These are phyloP conservation scores for Perca fluviatilis DNA, from an alignment of 2,113 vertebrate species.

Conservation along the genomic window DNA sequence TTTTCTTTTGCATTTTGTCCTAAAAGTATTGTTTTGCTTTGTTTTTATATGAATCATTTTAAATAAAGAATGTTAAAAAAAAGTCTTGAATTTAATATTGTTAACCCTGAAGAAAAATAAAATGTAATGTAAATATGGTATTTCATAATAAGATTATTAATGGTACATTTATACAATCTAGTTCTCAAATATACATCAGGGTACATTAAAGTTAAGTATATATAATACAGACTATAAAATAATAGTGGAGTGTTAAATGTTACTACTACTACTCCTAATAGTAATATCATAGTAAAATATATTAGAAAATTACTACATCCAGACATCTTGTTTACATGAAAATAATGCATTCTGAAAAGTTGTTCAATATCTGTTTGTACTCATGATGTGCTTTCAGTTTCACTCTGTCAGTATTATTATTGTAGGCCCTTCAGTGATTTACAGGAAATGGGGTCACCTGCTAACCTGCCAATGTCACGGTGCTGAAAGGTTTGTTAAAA, in stretches of 20 bases:
- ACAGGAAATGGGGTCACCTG: constrained; percentile 33
- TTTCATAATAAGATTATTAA: too few species aligned
- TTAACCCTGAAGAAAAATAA: too few species aligned
- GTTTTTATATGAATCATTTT: too few species aligned
- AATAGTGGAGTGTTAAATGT: neutral
- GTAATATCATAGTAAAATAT: neutral
- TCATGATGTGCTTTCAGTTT: neutral
- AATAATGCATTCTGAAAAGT: neutral
- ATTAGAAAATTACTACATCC: neutral
- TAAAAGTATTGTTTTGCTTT: too few species aligned
- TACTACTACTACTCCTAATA: neutral
- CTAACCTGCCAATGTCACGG: constrained; percentile 38
- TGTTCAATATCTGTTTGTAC: neutral
- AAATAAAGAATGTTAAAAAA: too few species aligned
- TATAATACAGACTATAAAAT: too few species aligned
- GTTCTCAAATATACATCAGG: too few species aligned
- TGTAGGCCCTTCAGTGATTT: constrained; percentile 4
- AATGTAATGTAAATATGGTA: too few species aligned
- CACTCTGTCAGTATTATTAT: neutral
- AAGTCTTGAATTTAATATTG: too few species aligned
- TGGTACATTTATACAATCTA: too few species aligned
- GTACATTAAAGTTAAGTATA: too few species aligned
- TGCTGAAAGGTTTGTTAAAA: constrained; percentile 47
- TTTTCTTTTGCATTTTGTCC: too few species aligned
- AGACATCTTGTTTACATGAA: neutral